A percentile compares a stretch with the other conserved stretches of the same genome.
Conservation (phyloP, 2,888 invertebrate genomes). For the Acrobasis suavella region DNA sequence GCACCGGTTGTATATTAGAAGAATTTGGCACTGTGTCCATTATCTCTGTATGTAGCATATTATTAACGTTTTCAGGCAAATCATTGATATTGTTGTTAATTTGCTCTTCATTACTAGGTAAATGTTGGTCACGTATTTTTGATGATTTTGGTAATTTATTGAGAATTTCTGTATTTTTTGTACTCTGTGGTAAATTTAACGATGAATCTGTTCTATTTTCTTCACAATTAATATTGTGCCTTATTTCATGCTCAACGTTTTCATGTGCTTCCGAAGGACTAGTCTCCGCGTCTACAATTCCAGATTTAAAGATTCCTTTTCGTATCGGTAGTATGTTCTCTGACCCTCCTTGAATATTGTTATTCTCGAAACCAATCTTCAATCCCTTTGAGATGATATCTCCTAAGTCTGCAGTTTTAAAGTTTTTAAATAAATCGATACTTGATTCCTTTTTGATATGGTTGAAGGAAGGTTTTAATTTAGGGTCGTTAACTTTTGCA, state of each 20-base stretch:
- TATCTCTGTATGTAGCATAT: slow-evolving; percentile 23
- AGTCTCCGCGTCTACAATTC: slow-evolving; percentile 8
- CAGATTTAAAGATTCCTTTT: slow-evolving; percentile 9
- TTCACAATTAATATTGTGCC: neutral
- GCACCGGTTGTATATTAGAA: slow-evolving; percentile 25
- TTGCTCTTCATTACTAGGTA: slow-evolving; percentile 6
- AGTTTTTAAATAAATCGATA: slow-evolving; percentile 3
- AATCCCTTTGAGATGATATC: slow-evolving; percentile 19
- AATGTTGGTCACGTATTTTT: neutral
- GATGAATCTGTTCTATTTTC: neutral
- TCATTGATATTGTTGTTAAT: neutral
- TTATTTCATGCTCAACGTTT: neutral
- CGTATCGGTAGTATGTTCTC: slow-evolving; percentile 18
- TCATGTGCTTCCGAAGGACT: slow-evolving; percentile 18
- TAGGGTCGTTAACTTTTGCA: slow-evolving; percentile 21
- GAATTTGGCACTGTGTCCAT: slow-evolving; percentile 34
- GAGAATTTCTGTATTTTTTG: slow-evolving; percentile 11
- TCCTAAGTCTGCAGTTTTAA: slow-evolving; percentile 12
- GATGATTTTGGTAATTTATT: neutral
- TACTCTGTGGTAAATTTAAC: neutral
- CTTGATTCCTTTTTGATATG: neutral
- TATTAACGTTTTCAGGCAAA: neutral
- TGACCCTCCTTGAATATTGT: neutral
- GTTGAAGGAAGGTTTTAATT: slow-evolving; percentile 19
- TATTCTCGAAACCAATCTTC: slow-evolving; percentile 18